Base-by-base conservation (phyloP, 2,888 invertebrate genomes). In the Ephialtes manifestator region DNA sequence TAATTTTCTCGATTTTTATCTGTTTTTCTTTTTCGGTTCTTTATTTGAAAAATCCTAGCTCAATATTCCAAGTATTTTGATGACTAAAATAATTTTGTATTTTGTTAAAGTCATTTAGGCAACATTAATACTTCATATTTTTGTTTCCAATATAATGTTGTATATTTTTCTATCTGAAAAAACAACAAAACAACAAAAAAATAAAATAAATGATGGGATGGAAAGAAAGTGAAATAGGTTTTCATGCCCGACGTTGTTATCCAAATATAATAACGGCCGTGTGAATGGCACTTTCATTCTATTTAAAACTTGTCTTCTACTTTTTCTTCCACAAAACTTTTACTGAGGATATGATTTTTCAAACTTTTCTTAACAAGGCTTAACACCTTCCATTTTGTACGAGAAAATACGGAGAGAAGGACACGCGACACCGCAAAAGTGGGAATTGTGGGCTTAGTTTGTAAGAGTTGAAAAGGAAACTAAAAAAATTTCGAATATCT, bases 401-500 rank as follows among this genome's bases (percentile, higher is more conserved):
- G 15, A 31, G 31, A 10, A 31, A 43, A 65, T 8, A 39, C 20
- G 18, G 0, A 10, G 18, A 65, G 39, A 65, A 65, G 0, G 39
- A 65, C 65, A 65, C 43, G 43, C 39, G 18, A 65, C 39, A 20
- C 10, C 11, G 39, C 20, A 39, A 39, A 1, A 18, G 8, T n/a
- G n/a, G 39, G 11, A 65, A 15, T 10, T 11, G 31, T 2, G n/a
- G 35, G 35, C n/a, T 24, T 28, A n/a, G n/a, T 15, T 15, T 51
- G n/a, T 7, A n/a, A 4, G 15, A 7, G 58, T 24, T 58, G 31
- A 15, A 71, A 20, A 71, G 51, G 15, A n/a, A 7, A 31, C 20
- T 65, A 4, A 15, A 68, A 65, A 48, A 65, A 63, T 63, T 65
- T 15, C 10, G 31, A 39, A 43, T 43, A 58, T 24, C 39, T 35